These are phyloP conservation scores for Rhabdomys dilectus DNA, from an alignment of 2,113 vertebrate genomes.

Conservation along the genomic window DNA sequence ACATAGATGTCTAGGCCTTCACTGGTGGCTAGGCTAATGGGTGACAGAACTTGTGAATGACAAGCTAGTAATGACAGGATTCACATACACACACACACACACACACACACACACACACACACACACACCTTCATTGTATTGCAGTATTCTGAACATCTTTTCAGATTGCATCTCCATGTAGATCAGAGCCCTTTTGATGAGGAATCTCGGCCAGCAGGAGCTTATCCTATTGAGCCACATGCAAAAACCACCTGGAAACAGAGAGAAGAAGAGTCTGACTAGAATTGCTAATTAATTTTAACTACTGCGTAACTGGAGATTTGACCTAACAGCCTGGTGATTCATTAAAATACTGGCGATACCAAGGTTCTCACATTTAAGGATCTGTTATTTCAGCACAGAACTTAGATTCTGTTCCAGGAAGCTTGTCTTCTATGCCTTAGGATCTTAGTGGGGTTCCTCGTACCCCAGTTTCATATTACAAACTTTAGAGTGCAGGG, in stretches of 20 bases:
- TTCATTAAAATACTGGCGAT: conserved; percentile 11
- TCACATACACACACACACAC: background rate
- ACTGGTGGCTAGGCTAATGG: background rate
- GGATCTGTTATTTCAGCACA: background rate
- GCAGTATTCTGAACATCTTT: background rate
- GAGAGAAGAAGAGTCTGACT: conserved; percentile 27
- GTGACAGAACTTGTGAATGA: background rate
- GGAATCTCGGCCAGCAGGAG: background rate
- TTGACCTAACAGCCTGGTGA: background rate
- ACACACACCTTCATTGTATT: background rate
- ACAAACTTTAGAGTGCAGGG: background rate
- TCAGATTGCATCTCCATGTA: background rate
- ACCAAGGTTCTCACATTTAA: background rate
- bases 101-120: background rate
- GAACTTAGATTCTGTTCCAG: background rate
- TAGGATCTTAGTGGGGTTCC: background rate
- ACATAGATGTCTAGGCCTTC: background rate
- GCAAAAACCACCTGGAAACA: background rate
- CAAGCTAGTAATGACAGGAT: background rate
- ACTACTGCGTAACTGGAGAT: conserved; percentile 17
- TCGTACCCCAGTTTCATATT: background rate
- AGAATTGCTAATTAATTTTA: background rate
- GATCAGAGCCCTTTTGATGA: background rate
- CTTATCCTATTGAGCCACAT: background rate
- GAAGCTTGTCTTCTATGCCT: background rate